Evolutionary conservation across 2,888 invertebrate genomes (phyloP), one percentile per base, ranked within the genome.

Genomic region (Zygogramma bicolorata): DNA sequence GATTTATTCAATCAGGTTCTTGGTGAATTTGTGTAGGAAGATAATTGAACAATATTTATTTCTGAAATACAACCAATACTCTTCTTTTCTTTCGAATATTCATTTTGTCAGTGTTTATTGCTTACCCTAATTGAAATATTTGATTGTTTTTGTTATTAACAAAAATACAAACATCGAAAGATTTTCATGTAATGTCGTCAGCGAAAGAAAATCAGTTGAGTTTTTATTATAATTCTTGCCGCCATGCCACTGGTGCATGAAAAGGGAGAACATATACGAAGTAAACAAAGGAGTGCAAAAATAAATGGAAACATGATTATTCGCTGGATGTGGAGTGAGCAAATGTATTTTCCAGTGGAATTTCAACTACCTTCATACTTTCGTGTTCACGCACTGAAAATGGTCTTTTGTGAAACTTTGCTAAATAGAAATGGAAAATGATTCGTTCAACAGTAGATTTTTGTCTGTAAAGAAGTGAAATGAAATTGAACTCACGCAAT

Each of bases 291-390:
- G 57, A 34, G 61, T 72, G 65, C 68, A 71, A 34, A 67, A 53
- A 40, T 65, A 46, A 68, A 68, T 67, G 60, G 68, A 27, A 65
- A 68, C 68, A 53, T 29, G 65, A 65, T 72, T 61, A 73, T 68
- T 65, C 65, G 13, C 5, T 42, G 58, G 29, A 66, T 25, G 62
- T 42, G 38, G 42, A 61, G 65, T 63, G 34, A 59, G 69, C 65
- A 61, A 69, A 73, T 58, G 66, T 69, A 62, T 53, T 69, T 73
- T 49, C 59, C 62, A 42, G 31, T 49, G 61, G 53, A 70, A 66
- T 60, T 65, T 59, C 49, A 53, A 67, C n/a, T n/a, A n/a, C n/a
- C 65, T 25, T 29, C 57, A 60, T 13, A 40, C 65, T 73, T 62
- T 42, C 58, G 29, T 66, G 34, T 66, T 63, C 25, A 53, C 6